A percentile compares a stretch with the other conserved stretches of the same genome.
These are phyloP conservation scores for Halcyon chelicuti DNA, from an alignment of 2,797 vertebrate species.

Conservation along the genomic window DNA sequence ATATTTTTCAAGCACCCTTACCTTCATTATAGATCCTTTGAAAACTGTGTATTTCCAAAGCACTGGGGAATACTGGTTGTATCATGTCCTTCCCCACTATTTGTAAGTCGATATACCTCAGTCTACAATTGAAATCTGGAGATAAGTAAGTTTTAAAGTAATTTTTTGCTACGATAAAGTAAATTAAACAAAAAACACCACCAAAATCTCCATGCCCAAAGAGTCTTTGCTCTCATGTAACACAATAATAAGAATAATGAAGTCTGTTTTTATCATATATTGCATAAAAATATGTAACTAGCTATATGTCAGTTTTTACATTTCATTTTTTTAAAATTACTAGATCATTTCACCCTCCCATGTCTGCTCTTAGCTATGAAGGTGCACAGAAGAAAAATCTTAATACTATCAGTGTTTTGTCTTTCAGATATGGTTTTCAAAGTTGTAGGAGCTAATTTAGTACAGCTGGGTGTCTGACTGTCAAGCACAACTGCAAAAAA, in stretches of 20 bases:
- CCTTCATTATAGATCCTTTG: neutral
- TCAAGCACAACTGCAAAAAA: slow-evolving; percentile 38
- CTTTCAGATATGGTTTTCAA: slow-evolving; percentile 65
- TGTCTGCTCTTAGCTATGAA: slow-evolving; percentile 3
- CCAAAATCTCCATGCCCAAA: neutral
- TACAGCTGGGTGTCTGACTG: slow-evolving; percentile 38
- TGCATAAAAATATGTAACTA: neutral
- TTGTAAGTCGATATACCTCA: neutral
- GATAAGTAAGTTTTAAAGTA: neutral
- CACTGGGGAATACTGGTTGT: neutral
- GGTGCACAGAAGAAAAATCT: neutral
- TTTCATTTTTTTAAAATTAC: neutral
- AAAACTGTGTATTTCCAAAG: neutral
- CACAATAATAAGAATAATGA: neutral
- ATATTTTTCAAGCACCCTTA: neutral
- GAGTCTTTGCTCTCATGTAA: neutral
- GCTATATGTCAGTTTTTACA: neutral
- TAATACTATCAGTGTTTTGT: neutral
- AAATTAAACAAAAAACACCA: neutral
- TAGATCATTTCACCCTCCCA: neutral
- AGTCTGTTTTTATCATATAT: neutral
- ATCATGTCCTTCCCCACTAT: neutral
- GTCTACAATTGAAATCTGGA: neutral
- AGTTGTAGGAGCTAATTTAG: slow-evolving; percentile 61
- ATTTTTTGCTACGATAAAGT: neutral